Base-by-base conservation (phyloP, 2,888 invertebrate genomes). In the Drosophila stalkeri region DNA sequence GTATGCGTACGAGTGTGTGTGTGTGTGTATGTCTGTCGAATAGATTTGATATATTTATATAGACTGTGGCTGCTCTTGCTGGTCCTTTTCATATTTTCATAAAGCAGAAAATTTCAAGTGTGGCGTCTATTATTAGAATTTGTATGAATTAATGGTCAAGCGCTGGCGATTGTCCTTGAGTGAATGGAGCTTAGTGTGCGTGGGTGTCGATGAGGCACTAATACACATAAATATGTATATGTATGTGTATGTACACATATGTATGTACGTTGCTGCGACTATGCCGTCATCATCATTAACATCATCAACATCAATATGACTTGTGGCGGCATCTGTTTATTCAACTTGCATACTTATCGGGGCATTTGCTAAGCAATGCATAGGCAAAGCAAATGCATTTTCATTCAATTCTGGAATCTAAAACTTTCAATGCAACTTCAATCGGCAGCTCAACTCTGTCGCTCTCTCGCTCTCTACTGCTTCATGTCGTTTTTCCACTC, bases 321-420 rank as follows among this genome's bases (percentile, higher is more conserved):
- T 43, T 20, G 11, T 4, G 16, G 16, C 12, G 37, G 23, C 16
- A 27, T 27, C 27, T 18, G 16, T 16, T 12, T 20, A 33, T n/a
- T 46, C 0, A 1, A 4, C 0, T 37, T 20, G 84, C 80, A 78
- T 87, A 80, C 88, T 87, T 80, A 55, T 60, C 57, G 72, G 83
- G 64, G 70, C 52, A 9, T 5, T 12, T 18, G 39, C 49, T 49
- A 41, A 18, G 63, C 18, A 39, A 18, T 16, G 31, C 43, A 43
- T 8, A 18, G 9, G 43, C 3, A 20, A 20, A 27, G 56, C 49
- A 31, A 49, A 8, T 46, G 46, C 52, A 47, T 7, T 37, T 68
- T 61, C 70, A 69, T 70, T 70, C 54, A 62, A 43, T 59, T 47
- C 20, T 41, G 57, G 49, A 51, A 55, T 37, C 43, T 27, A 39